Evolutionary conservation across 2,113 vertebrate genomes (phyloP), one percentile per base, ranked within the genome.

Genomic region (Lanius ludovicianus): DNA sequence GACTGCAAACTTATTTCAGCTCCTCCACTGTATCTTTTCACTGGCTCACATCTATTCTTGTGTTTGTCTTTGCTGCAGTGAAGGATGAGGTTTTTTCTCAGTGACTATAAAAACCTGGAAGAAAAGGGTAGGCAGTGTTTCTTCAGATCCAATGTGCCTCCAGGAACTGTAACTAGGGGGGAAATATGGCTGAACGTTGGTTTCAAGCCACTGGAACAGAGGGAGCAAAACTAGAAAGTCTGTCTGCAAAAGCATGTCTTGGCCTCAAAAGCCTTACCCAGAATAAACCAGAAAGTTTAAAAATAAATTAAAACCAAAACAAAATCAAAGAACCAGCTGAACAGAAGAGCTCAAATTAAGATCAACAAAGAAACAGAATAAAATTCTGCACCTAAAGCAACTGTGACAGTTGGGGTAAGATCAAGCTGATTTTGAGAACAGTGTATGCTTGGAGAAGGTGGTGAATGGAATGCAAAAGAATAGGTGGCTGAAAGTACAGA

Each of bases 11-110:
- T 10, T 57, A 73, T 97, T 80, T 95, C 69, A 79, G 28, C 68
- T 84, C 64, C 65, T 90, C 76, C 23, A 44, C 42, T 89, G 65
- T 75, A 55, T 23, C 37, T 69, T 86, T 92, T 75, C 79, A 69
- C 69, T 63, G 87, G 55, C 56, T 89, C 41, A 20, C 41, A 87
- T 94, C 67, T 87, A 37, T 75, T 80, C 76, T 91, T 87, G 53
- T 60, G 42, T 90, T 96, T 96, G 84, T 73, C 78, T 80, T 84
- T 94, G 50, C 76, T 50, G 89, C 53, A 56, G 65, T 39, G 68
- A 80, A 91, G 37, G 91, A 69, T 91, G 30, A 13, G 21, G 33
- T 90, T 94, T 93, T 56, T 56, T 7, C 46, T 91, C 13, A 15
- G 56, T 69, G 39, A 41, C 91, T 76, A 71, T 55, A 93, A 83